Base-by-base conservation (phyloP, 2,797 vertebrate genomes). In the Eulemur mongoz region DNA sequence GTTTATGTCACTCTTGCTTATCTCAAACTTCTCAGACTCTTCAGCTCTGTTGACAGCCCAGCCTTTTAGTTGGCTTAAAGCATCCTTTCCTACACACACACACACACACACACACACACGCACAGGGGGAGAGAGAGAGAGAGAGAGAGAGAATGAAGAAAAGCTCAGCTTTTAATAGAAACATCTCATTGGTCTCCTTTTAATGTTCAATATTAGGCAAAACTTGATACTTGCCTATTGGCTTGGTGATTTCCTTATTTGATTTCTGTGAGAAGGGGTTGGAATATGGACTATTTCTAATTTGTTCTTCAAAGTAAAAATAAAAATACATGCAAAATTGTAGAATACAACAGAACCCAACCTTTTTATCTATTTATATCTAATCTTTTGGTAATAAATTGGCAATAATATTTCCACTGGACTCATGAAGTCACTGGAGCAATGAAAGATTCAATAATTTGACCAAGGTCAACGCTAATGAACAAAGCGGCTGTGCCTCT, bases 281-380 rank as follows among this genome's bases (percentile, higher is more conserved):
- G 22, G 18, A 94, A 93, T 86, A 43, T 54, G 48, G 70, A 81
- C 75, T 63, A 79, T 86, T 96, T 91, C 65, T 91, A 87, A 88
- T 70, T 81, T 94, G 52, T 78, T 96, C 84, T 94, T 97, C 20
- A 70, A 63, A 75, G 52, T 78, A n/a, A 76, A 91, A 93, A 67
- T 72, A n/a, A 69, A 79, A 83, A 43, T 79, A 57, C 18, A 32
- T 15, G 35, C 17, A 70, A 38, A 79, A 73, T 22, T 85, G 17
- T 54, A 54, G 57, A 69, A 57, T 45, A 15, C 48, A 91, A n/a
- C 11, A 93, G 20, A 79, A 25, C 72, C 38, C 52, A 82, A 22
- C 30, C 50, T 45, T 84, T 78, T 61, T 69, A 96, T 86, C 32
- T 9, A 81, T 87, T 96, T 75, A 30, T 94, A 43, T 87, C 7